Evolutionary conservation across 2,888 invertebrate species (phyloP), one percentile per base, ranked within the genome.

Genomic region (Helobdella robusta): DNA sequence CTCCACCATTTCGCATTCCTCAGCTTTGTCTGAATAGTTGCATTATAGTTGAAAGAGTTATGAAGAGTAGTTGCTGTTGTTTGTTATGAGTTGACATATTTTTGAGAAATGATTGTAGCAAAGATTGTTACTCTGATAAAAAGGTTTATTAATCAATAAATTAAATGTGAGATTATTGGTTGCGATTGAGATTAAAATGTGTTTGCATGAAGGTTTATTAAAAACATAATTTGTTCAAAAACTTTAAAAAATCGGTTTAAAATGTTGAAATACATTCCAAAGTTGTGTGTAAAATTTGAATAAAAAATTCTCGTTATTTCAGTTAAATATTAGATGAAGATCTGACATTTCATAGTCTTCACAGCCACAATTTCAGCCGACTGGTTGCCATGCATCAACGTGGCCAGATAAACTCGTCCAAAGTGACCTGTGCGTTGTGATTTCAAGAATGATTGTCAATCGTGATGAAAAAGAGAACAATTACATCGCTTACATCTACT

Each of bases 341-440:
- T 40, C 69, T 66, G 70, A 78, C 78, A 76, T 73, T 76, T 75
- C 62, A 78, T 64, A 28, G 75, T 74, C 70, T 77, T 78, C 8
- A 75, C 73, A 36, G 76, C 76, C 4, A 77, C 76, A 58, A 72
- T 71, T 34, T 67, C 62, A 25, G 30, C 28, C 23, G 30, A n/a
- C 18, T 62, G 48, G 32, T 35, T 28, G 15, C n/a, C 28, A 4
- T 44, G 36, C 35, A 15, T 62, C 59, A 70, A 48, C 6, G 36
- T 36, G 5, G 64, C 71, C 15, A 50, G 34, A 52, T 68, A 70
- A 15, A 71, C 71, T 6, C 70, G 52, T 1, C 70, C 71, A 66
- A 71, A 71, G 20, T 71, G 70, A 59, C 71, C 71, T 71, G 40
- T 15, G 44, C 60, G n/a, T 18, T 35, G 36, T 25, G 23, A 5